Evolutionary conservation across 2,888 invertebrate species (phyloP).

Genomic region (Panzeria rudis): DNA sequence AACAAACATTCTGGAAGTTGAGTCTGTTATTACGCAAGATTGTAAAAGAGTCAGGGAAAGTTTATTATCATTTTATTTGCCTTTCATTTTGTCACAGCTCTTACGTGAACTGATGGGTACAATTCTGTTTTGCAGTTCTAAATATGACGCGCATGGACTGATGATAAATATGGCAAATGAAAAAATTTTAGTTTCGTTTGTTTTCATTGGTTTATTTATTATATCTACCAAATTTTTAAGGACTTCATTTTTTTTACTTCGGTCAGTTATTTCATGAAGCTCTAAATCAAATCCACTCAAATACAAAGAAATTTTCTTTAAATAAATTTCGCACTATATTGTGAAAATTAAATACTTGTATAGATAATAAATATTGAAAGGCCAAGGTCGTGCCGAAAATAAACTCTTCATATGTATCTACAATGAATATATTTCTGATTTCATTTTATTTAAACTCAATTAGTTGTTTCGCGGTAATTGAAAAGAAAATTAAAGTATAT

Average conservation of each 20-base stretch:
- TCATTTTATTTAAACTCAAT: not conserved
- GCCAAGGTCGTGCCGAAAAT: not conserved
- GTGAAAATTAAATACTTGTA: no score
- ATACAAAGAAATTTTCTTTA: no score
- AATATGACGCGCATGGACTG: slow-evolving; percentile 17
- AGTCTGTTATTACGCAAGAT: slow-evolving; percentile 12
- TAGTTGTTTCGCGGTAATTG: not conserved
- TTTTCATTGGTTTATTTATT: no score
- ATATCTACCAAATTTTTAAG: no score
- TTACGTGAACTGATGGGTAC: not conserved
- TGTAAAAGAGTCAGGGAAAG: slow-evolving; percentile 12
- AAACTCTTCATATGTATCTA: not conserved
- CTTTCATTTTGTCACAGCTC: slow-evolving; percentile 9
- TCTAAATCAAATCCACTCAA: no score
- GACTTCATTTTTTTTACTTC: not conserved
- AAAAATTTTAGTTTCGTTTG: no score
- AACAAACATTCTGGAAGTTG: not conserved
- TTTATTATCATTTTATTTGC: slow-evolving; percentile 28
- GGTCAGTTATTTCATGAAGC: no score
- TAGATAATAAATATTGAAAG: no score
- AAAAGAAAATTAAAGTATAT: not conserved
- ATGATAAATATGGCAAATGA: not conserved
- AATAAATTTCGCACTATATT: no score
- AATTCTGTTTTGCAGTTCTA: not conserved
- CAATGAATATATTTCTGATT: not conserved